phyloP scores from a whole-genome alignment of 2,113 vertebrate genomes.

The Gymnarchus niloticus region DNA sequence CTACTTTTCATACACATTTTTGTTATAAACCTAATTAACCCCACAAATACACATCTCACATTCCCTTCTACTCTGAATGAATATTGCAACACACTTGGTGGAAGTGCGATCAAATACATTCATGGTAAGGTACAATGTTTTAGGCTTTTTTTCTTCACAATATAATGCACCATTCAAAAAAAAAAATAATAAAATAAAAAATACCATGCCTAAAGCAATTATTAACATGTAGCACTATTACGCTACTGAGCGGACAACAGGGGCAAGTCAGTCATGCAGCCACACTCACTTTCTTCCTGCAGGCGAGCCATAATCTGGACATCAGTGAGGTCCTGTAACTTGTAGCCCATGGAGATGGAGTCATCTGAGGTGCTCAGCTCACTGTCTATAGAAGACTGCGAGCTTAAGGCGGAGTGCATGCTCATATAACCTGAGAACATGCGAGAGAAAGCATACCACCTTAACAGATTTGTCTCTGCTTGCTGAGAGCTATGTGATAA shows the following conservation, averaged over 20 bases:
- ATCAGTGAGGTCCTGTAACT: slow-evolving; percentile 86
- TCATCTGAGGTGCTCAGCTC: slow-evolving; percentile 86
- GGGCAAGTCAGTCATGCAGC: not conserved
- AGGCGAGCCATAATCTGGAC: slow-evolving; percentile 90
- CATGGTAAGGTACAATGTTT: not conserved
- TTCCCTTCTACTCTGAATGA: not conserved
- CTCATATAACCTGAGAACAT: slow-evolving; percentile 60
- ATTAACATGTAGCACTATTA: not conserved
- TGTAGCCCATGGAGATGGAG: slow-evolving; percentile 90
- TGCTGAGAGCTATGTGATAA: not conserved
- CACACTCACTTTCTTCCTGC: slow-evolving; percentile 80
- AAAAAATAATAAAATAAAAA: too few species aligned
- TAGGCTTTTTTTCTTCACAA: too few species aligned
- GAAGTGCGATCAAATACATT: not conserved
- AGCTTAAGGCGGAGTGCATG: slow-evolving; percentile 76
- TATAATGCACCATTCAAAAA: too few species aligned
- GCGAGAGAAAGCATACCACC: not conserved
- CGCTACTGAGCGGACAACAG: not conserved
- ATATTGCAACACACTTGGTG: not conserved
- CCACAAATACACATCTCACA: not conserved
- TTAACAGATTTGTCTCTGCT: not conserved
- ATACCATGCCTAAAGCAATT: too few species aligned
- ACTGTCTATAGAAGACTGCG: slow-evolving; percentile 85
- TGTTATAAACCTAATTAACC: not conserved
- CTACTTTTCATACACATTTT: not conserved